Conservation (phyloP, 2,888 invertebrate species). For the Drosophila birchii region DNA sequence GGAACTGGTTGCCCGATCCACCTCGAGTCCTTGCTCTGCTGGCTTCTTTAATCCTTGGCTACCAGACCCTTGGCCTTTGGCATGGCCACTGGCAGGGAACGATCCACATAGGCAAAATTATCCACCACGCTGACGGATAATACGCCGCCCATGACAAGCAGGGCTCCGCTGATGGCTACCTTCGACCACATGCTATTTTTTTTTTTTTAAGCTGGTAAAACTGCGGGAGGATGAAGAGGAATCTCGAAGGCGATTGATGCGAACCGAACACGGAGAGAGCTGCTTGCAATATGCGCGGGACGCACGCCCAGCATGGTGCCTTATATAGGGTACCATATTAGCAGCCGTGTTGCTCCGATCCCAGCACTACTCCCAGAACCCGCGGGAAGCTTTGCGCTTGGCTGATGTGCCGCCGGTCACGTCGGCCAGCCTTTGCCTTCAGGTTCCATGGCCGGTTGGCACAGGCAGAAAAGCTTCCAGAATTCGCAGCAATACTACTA, state of each 20-base stretch:
- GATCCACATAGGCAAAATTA: constrained; percentile 71
- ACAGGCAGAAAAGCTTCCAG: constrained; percentile 21
- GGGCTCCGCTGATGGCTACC: constrained; percentile 57
- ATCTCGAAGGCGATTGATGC: not conserved
- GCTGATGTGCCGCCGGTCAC: constrained; percentile 67
- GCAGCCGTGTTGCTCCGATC: not conserved
- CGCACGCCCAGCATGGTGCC: constrained; percentile 50
- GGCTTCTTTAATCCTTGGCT: constrained; percentile 19
- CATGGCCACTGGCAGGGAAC: constrained; percentile 65
- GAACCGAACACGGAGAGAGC: constrained; percentile 25
- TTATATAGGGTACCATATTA: constrained; percentile 50
- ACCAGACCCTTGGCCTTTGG: constrained; percentile 53
- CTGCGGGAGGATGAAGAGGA: not conserved
- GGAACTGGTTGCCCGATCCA: not conserved
- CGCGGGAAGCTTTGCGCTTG: constrained; percentile 50
- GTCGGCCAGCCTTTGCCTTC: constrained; percentile 44
- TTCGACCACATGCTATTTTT: constrained; percentile 63
- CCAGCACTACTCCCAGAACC: constrained; percentile 13
- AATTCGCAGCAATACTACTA: not conserved
- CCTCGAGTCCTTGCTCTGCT: not conserved
- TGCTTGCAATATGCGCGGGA: constrained; percentile 59
- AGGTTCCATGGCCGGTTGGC: constrained; percentile 2
- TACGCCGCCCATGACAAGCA: constrained; percentile 60
- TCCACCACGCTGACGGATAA: constrained; percentile 59
- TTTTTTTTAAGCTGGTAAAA: not conserved